Percentiles rank a stretch among this genome's conserved stretches.
These are phyloP conservation scores for Trichomalopsis sarcophagae DNA, from an alignment of 1,140 invertebrate genomes.

Conservation along the genomic window DNA sequence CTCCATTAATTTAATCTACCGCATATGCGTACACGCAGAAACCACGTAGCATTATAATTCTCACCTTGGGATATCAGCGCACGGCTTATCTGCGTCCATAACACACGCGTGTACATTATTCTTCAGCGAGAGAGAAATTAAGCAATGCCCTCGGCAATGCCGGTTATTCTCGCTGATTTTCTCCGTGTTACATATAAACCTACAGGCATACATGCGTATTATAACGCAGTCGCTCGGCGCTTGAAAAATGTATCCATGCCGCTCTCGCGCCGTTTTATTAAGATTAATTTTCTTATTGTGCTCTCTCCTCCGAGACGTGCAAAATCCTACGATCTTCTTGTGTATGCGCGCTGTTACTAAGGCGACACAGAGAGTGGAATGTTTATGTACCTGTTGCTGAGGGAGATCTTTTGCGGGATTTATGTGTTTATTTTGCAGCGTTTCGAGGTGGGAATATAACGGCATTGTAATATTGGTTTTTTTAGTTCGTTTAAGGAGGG, in stretches of 20 bases:
- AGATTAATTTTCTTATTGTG: slow-evolving; percentile 50
- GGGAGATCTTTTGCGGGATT: too few species aligned
- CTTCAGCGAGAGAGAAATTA: slow-evolving; percentile 7
- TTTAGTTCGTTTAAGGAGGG: too few species aligned
- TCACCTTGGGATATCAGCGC: slow-evolving; percentile 32
- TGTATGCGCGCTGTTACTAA: background rate
- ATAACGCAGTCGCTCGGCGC: background rate
- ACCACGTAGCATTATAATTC: slow-evolving; percentile 9
- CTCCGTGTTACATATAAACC: slow-evolving; percentile 2
- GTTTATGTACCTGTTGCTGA: slow-evolving; percentile 1
- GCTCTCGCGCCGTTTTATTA: slow-evolving; percentile 31
- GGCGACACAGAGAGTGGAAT: background rate
- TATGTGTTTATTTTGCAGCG: too few species aligned
- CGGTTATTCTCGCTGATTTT: slow-evolving; percentile 33
- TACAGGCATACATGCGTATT: background rate
- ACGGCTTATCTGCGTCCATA: slow-evolving; percentile 9
- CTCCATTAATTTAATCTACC: background rate
- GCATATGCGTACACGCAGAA: background rate
- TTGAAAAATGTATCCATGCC: slow-evolving; percentile 30
- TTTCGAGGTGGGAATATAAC: too few species aligned
- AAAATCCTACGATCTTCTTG: background rate
- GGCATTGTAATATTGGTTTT: too few species aligned
- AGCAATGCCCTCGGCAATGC: slow-evolving; percentile 36
- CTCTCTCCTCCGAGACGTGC: background rate
- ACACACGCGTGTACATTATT: background rate